Conservation (phyloP, 2,888 invertebrate genomes). For the Oscheius sp. region DNA sequence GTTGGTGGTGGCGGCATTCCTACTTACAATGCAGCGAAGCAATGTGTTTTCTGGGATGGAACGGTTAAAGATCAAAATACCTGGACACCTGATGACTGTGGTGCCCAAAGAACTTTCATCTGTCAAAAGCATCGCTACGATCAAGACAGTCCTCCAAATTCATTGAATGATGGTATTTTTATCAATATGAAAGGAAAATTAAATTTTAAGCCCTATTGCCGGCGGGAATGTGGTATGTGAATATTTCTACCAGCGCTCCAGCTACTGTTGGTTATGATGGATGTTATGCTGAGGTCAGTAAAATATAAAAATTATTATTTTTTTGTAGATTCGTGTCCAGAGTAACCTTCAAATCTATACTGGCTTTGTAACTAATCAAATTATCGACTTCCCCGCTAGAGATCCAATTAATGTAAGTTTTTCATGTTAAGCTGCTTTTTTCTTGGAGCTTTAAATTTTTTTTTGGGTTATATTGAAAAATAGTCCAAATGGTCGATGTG, state of each 20-base stretch:
- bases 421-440: too few species aligned
- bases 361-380: slow-evolving; percentile 46
- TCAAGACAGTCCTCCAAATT: slow-evolving; percentile 38
- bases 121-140: slow-evolving; percentile 60
- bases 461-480: too few species aligned
- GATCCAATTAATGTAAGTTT: slow-evolving; percentile 44
- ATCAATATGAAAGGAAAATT: neutral
- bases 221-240: slow-evolving; percentile 55
- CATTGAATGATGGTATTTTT: slow-evolving; percentile 37
- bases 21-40: slow-evolving; percentile 35
- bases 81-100: slow-evolving; percentile 45
- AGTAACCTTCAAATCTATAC: slow-evolving; percentile 50
- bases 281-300: slow-evolving; percentile 28
- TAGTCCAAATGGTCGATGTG: neutral
- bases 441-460: too few species aligned
- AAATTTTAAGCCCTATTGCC: slow-evolving; percentile 45
- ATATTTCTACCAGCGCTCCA: slow-evolving; percentile 34
- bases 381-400: slow-evolving; percentile 41
- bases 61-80: slow-evolving; percentile 15
- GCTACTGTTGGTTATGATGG: neutral
- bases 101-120: slow-evolving; percentile 38
- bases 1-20: slow-evolving; percentile 28
- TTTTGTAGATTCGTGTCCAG: slow-evolving; percentile 48
- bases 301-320: neutral
- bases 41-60: slow-evolving; percentile 45